These are phyloP conservation scores for Nomada fabriciana DNA, from an alignment of 2,888 invertebrate species.

Conservation along the genomic window DNA sequence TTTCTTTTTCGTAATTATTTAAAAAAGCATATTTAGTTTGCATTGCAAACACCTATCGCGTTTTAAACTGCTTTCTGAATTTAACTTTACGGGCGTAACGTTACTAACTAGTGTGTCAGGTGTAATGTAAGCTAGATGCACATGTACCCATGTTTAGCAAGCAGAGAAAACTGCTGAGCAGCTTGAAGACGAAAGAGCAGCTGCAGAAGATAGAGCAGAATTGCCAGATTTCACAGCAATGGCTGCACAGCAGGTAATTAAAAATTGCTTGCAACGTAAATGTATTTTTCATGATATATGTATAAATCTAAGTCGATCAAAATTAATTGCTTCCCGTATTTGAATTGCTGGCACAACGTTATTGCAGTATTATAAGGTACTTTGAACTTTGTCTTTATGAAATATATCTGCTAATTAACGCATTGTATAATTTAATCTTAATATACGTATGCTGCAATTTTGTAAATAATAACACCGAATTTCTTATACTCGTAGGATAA, in stretches of 20 bases:
- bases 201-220: conserved; percentile 83
- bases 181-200: conserved; percentile 84
- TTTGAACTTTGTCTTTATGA: conserved; percentile 47
- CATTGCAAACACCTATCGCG: conserved; percentile 15
- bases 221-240: conserved; percentile 85
- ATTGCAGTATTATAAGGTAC: conserved; percentile 79
- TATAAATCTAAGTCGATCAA: conserved; percentile 28
- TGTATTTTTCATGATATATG: neutral
- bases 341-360: conserved; percentile 64
- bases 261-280: conserved; percentile 23
- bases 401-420: conserved; percentile 19
- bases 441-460: conserved; percentile 8
- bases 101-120: conserved; percentile 14
- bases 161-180: conserved; percentile 82
- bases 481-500: neutral
- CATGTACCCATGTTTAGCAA: conserved; percentile 67
- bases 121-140: conserved; percentile 57
- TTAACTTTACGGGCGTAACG: conserved; percentile 12
- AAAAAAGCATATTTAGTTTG: conserved; percentile 8
- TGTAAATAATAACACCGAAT: conserved; percentile 32
- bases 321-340: conserved; percentile 54
- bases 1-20: neutral
- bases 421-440: conserved; percentile 1
- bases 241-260: conserved; percentile 83
- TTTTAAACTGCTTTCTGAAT: conserved; percentile 18